A percentile compares a stretch with the other conserved stretches of the same genome.
Evolutionary conservation across 2,113 vertebrate genomes (phyloP).

Genomic region (Grallaria varia): DNA sequence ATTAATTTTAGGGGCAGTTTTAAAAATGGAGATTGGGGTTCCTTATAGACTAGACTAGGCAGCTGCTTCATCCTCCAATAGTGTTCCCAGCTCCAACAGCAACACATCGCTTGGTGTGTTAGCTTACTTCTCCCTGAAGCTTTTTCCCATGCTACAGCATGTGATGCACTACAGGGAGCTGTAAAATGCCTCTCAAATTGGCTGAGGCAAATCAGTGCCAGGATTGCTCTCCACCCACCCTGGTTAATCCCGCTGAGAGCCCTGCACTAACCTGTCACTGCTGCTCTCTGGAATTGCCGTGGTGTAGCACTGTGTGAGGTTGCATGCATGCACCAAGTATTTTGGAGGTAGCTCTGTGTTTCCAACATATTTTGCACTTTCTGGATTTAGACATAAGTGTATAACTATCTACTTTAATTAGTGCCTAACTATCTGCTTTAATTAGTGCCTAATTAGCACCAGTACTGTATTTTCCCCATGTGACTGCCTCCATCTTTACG

Average conservation of each 20-base stretch:
- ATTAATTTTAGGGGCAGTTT: neutral
- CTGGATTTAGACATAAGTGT: neutral
- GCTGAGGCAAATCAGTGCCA: neutral
- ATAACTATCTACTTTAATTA: neutral
- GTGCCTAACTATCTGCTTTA: neutral
- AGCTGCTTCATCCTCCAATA: neutral
- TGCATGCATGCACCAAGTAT: neutral
- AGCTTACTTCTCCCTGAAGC: neutral
- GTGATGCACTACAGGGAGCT: accelerated
- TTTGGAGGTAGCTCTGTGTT: neutral
- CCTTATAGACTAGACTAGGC: neutral
- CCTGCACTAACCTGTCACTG: neutral
- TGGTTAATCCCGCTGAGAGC: neutral
- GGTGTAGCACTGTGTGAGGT: neutral
- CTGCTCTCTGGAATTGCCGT: neutral
- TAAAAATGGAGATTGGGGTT: neutral
- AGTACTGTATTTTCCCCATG: neutral
- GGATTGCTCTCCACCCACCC: neutral
- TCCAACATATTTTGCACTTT: neutral
- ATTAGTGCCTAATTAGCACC: neutral
- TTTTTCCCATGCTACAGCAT: neutral
- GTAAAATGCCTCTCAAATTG: neutral
- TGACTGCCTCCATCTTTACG: neutral
- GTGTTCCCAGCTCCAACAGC: neutral
- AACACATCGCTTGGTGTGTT: accelerated